Conservation (phyloP, 2,888 invertebrate genomes). For the Melieria picta region DNA sequence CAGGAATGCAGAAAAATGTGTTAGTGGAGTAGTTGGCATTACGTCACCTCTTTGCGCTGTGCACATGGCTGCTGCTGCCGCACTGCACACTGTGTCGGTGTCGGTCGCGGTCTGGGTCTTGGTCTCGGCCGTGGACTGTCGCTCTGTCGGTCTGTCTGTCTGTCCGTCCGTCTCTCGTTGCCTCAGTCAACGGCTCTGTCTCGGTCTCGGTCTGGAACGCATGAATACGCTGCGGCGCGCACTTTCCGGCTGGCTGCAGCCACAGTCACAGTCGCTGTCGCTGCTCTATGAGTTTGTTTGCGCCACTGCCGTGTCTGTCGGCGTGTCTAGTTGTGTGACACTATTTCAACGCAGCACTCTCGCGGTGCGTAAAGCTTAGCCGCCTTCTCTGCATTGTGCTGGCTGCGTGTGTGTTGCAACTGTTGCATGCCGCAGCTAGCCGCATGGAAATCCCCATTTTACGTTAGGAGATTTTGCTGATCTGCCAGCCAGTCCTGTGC, state of each 20-base stretch:
- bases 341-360: neutral
- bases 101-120: constrained; percentile 46
- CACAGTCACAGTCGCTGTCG: no score
- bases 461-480: constrained; percentile 13
- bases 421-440: constrained; percentile 22
- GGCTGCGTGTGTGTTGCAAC: constrained; percentile 14
- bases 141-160: constrained; percentile 18
- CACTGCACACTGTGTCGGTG: constrained; percentile 31
- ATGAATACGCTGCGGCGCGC: neutral
- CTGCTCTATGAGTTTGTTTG: neutral
- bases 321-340: neutral
- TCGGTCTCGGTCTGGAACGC: constrained; percentile 1
- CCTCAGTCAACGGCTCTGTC: neutral
- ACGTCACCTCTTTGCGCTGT: constrained; percentile 60
- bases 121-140: constrained; percentile 39
- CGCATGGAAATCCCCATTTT: neutral
- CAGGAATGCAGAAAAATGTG: constrained; percentile 66
- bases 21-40: constrained; percentile 67
- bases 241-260: no score
- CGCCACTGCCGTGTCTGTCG: constrained; percentile 18
- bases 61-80: constrained; percentile 32
- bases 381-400: neutral
- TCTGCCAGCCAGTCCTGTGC: constrained; percentile 2
- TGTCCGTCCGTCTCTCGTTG: constrained; percentile 19
- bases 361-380: neutral